Base-by-base conservation (phyloP, 2,888 invertebrate genomes). In the Dasypolia templi region DNA sequence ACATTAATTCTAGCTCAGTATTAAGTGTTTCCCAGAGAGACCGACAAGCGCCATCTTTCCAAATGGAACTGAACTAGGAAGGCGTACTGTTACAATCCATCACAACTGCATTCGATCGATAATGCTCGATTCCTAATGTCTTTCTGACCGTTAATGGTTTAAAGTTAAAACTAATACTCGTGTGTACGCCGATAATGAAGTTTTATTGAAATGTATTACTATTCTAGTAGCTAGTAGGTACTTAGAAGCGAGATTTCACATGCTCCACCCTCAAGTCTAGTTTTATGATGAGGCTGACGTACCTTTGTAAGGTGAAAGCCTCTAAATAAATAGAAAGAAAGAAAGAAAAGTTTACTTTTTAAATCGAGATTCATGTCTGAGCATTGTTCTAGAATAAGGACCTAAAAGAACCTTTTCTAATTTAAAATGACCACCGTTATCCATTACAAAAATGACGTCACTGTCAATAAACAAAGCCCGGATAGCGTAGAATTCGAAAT, bases 31-130 rank as follows among this genome's bases (percentile, higher is more conserved):
- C 72, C 46, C 73, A 59, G 67, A 51, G 32, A 39, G 56, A 32
- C 59, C 29, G 83, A 79, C 84, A 71, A 67, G 80, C 80, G 80
- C 80, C 80, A 83, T 80, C 80, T 83, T 29, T 80, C 61, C n/a
- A 26, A 56, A 42, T 51, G 19, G 55, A 53, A 26, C 39, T 68
- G 68, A 83, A 80, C 67, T 79, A 79, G 59, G 51, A 67, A 72
- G 80, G 51, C 61, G 59, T 72, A 32, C 61, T n/a, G 39, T 55
- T 61, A 46, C 69, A 22, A 82, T 79, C 56, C 26, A 56, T 79
- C 51, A 46, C 46, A 56, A 69, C 58, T 64, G 42, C 59, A 17
- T 32, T 62, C 71, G 32, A 71, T 82, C 44, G 49, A 78, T 82
- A 64, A 67, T 61, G 32, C 53, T 62, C 49, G 64, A 59, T 69